Base-by-base conservation (phyloP, 2,888 invertebrate species). In the Orthonychiurus folsomi region DNA sequence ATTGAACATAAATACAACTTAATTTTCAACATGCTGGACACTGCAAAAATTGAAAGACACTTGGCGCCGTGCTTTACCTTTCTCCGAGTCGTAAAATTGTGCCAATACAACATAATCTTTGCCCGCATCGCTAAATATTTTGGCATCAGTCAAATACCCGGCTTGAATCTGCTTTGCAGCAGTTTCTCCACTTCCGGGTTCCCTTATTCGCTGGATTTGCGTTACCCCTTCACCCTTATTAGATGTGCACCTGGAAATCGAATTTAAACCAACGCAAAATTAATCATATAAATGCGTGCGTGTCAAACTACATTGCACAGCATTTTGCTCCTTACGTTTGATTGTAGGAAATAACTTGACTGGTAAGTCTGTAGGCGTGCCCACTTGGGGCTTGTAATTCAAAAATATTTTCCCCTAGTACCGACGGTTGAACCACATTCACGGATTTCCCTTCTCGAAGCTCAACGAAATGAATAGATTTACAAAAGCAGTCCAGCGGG, bases 131-230 rank as follows among this genome's bases (percentile, higher is more conserved):
- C 63, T 54, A 62, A 71, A 70, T 5, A 63, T 59, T 24, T 69
- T 68, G 1, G 62, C 69, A 62, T 71, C 71, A 27, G 63, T 61
- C 15, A 71, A 26, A 59, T 63, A 67, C 1, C 69, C 71, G 24
- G 63, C 60, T 2, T 52, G 47, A 27, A 56, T 28, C 50, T 52
- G n/a, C n/a, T n/a, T n/a, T n/a, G n/a, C n/a, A n/a, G n/a, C n/a
- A n/a, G n/a, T n/a, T n/a, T n/a, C n/a, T n/a, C n/a, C n/a, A n/a
- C n/a, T n/a, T n/a, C n/a, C n/a, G n/a, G n/a, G n/a, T n/a, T n/a
- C n/a, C n/a, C n/a, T n/a, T n/a, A n/a, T n/a, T n/a, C n/a, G n/a
- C n/a, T n/a, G n/a, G n/a, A n/a, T n/a, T n/a, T n/a, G n/a, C n/a
- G n/a, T n/a, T n/a, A n/a, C n/a, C n/a, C n/a, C n/a, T n/a, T n/a